Conservation (phyloP, 2,888 invertebrate species). For the Pomacea canaliculata region DNA sequence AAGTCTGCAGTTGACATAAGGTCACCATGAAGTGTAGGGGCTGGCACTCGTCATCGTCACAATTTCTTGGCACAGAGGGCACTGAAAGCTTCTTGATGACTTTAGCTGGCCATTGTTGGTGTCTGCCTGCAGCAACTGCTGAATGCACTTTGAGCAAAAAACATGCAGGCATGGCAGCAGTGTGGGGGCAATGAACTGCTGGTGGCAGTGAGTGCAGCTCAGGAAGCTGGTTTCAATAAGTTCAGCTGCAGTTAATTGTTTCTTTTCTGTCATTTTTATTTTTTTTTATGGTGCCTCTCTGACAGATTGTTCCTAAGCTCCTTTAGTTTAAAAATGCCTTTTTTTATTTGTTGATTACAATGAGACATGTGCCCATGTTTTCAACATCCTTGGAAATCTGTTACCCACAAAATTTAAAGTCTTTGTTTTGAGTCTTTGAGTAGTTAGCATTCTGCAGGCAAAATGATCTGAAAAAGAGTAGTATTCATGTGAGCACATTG, state of each 20-base stretch:
- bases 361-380: too few relatives aligned
- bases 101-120: constrained; percentile 7
- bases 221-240: constrained; percentile 53
- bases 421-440: too few relatives aligned
- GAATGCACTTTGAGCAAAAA: constrained; percentile 53
- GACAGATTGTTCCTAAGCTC: too few relatives aligned
- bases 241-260: constrained; percentile 48
- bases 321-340: too few relatives aligned
- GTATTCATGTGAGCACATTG: too few relatives aligned
- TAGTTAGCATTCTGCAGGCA: too few relatives aligned
- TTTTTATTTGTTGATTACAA: too few relatives aligned
- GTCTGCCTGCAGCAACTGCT: constrained; percentile 9
- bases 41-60: constrained; percentile 25
- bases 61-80: constrained; percentile 44
- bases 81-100: constrained; percentile 19
- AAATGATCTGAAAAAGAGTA: too few relatives aligned
- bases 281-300: too few relatives aligned
- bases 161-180: constrained; percentile 63
- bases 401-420: too few relatives aligned
- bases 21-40: constrained; percentile 48
- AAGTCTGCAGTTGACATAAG: constrained; percentile 48
- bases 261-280: constrained; percentile 1
- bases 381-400: too few relatives aligned
- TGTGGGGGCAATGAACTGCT: constrained; percentile 45
- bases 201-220: constrained; percentile 47